A percentile compares a stretch with the other conserved stretches of the same genome.
Conservation (phyloP, 2,888 invertebrate species). For the Orthonevra nobilis region DNA sequence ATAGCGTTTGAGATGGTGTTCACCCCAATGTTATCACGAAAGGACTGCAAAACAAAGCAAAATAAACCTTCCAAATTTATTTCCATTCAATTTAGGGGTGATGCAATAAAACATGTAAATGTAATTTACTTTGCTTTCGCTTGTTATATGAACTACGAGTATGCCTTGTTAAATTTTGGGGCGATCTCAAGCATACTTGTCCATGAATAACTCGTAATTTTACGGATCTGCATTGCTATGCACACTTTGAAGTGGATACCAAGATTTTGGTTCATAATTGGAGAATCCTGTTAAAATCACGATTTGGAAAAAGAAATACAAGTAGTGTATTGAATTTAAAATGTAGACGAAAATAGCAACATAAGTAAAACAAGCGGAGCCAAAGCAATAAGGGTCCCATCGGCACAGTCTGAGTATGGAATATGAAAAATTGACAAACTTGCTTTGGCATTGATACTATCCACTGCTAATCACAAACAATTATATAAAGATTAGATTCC, state of each 20-base stretch:
- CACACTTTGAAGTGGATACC: conserved; percentile 13
- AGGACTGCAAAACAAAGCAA: conserved; percentile 38
- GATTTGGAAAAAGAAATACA: too few species aligned
- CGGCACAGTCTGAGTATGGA: too few species aligned
- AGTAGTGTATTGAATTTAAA: too few species aligned
- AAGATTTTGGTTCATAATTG: too few species aligned
- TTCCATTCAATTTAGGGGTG: conserved; percentile 28
- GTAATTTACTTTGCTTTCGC: conserved; percentile 42
- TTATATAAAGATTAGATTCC: too few species aligned
- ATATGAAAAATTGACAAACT: too few species aligned
- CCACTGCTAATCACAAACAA: too few species aligned
- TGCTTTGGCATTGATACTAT: too few species aligned
- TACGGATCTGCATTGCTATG: conserved; percentile 4
- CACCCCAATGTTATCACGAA: conserved; percentile 30
- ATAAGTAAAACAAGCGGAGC: too few species aligned
- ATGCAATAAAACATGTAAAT: conserved; percentile 65
- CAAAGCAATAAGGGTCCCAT: too few species aligned
- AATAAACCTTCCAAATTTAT: conserved; percentile 28
- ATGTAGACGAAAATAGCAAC: too few species aligned
- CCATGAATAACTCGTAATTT: conserved; percentile 16
- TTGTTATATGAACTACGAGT: conserved; percentile 20
- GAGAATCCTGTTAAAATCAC: too few species aligned
- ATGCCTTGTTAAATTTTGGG: conserved; percentile 20
- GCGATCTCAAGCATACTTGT: conserved; percentile 11
- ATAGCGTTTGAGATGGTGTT: conserved; percentile 19